Evolutionary conservation across 2,888 invertebrate genomes (phyloP), one percentile per base, ranked within the genome.

Genomic region (Tetragnatha montana): DNA sequence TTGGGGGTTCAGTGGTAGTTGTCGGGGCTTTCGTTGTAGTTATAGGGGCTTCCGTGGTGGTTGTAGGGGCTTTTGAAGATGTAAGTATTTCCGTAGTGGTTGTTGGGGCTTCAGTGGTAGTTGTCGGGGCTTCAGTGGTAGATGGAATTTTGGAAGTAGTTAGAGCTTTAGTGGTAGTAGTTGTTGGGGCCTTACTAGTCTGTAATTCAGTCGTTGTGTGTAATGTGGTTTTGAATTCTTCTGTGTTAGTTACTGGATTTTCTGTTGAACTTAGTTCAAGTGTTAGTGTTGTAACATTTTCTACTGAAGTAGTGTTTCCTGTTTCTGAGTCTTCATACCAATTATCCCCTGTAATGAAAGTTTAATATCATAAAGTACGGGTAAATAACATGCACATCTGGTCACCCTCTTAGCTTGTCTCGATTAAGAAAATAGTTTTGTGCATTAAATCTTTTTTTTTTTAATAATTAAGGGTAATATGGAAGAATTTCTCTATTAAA

Each of bases 11-110:
- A 17, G n/a, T 47, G 50, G 79, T 71, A 8, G 74, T 73, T 73
- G 70, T 71, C 7, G 73, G 73, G 6, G 51, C 14, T 79, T 71
- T 50, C 8, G 70, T 69, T 10, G 85, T 78, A n/a, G 81, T 70
- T 17, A 69, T 74, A 17, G 80, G 60, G 21, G 17, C 21, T 47
- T 73, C 60, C 7, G 80, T 47, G 1, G 80, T 12, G 8, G 50
- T 19, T 60, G 60, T 60, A 6, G 73, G 73, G 8, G 14, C 71
- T 73, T 51, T 35, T 14, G 74, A 69, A 1, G 84, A 68, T 8
- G 84, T 81, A 14, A 71, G 17, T 17, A 50, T n/a, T 71, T 71
- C 81, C 4, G 6, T 69, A n/a, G 78, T 70, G 8, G 69, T 78
- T 6, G 49, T 22, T 0, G n/a, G 14, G 4, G 47, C 19, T 81